These are phyloP conservation scores for Cheracebus regulus DNA, from an alignment of 2,797 vertebrate species.

Conservation along the genomic window DNA sequence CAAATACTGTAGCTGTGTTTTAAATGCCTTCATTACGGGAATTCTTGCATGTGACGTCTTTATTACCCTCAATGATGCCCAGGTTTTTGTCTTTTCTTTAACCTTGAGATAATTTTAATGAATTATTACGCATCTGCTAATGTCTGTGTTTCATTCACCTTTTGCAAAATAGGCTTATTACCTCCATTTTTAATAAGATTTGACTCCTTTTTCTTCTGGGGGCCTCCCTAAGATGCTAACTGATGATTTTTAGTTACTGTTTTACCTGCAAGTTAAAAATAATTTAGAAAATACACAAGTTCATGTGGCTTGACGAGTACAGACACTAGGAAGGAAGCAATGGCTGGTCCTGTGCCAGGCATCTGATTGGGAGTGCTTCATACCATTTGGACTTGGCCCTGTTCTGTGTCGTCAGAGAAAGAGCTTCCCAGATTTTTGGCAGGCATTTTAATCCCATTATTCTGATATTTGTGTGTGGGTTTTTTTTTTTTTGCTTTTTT, in stretches of 20 bases:
- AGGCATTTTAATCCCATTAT: neutral
- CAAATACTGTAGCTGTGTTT: neutral
- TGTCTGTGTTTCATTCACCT: neutral
- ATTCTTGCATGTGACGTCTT: neutral
- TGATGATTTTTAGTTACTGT: neutral
- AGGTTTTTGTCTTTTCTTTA: neutral
- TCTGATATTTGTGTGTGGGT: neutral
- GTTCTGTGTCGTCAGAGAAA: neutral
- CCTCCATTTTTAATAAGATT: neutral
- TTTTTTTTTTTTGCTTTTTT: too few species aligned
- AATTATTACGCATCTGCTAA: neutral
- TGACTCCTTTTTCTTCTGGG: neutral
- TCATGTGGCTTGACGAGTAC: neutral
- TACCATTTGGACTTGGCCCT: neutral
- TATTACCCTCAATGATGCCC: neutral
- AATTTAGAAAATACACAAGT: neutral
- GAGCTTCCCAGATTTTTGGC: neutral
- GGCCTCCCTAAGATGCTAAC: neutral
- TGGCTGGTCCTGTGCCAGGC: neutral
- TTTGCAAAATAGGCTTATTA: neutral
- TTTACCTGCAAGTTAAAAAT: neutral
- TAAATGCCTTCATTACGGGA: neutral
- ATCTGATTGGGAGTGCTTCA: neutral
- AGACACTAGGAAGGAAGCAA: neutral
- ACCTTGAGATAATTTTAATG: neutral